These are phyloP conservation scores for Pyrgilauda ruficollis DNA, from an alignment of 2,113 vertebrate species.

Conservation along the genomic window DNA sequence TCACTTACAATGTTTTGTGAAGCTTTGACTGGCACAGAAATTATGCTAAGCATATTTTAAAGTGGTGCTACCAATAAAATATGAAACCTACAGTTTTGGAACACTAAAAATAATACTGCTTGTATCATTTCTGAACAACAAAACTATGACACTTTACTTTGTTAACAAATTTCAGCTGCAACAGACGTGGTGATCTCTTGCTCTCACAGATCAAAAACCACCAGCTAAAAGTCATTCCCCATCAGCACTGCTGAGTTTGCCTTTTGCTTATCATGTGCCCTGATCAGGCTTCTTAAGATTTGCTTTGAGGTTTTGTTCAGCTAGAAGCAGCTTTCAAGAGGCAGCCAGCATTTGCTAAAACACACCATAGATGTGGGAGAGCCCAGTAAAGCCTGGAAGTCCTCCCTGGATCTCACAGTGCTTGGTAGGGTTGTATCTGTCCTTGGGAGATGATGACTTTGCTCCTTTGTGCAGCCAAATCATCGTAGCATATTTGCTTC, in stretches of 20 bases:
- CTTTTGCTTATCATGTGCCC: background rate
- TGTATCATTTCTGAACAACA: background rate
- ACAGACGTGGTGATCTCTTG: background rate
- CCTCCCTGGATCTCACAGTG: background rate
- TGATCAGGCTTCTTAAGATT: background rate
- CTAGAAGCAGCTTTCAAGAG: background rate
- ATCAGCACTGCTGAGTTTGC: background rate
- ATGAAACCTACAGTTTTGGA: background rate
- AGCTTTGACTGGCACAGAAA: conserved; percentile 33
- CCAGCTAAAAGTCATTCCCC: background rate
- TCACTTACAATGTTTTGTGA: conserved; percentile 1
- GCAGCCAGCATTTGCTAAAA: background rate
- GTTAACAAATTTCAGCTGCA: background rate
- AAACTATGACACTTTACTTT: background rate
- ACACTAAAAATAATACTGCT: background rate
- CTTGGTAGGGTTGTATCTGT: background rate
- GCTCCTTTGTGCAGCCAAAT: background rate
- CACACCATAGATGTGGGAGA: background rate
- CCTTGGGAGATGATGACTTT: background rate
- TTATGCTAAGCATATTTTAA: conserved; percentile 3
- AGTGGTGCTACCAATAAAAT: background rate
- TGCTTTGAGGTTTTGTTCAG: background rate
- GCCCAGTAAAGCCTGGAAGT: background rate
- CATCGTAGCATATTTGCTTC: background rate
- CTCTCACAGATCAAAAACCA: background rate